phyloP scores from a whole-genome alignment of 2,113 vertebrate genomes.

The Acanthisitta chloris region DNA sequence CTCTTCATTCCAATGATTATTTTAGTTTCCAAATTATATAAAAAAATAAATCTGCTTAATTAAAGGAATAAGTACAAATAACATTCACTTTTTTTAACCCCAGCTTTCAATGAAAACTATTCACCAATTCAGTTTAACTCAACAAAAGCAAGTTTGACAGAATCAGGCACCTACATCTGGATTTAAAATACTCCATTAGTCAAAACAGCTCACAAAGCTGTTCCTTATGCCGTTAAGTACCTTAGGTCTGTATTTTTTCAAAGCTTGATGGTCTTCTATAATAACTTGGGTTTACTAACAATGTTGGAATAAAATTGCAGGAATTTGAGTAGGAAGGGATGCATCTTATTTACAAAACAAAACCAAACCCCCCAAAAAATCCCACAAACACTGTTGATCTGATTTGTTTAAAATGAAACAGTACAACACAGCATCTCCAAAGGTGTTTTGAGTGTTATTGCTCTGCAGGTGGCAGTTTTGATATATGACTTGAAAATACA shows the following conservation, averaged over 20 bases:
- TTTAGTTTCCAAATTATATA: background rate
- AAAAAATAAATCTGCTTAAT: background rate
- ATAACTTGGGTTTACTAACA: background rate
- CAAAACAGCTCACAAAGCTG: background rate
- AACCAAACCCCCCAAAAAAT: background rate
- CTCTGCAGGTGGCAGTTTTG: constrained; percentile 22
- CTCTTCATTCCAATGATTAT: background rate
- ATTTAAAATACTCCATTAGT: background rate
- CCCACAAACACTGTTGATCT: background rate
- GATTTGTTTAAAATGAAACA: background rate
- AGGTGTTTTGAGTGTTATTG: background rate
- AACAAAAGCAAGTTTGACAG: background rate
- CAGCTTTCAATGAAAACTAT: background rate
- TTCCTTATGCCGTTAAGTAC: background rate
- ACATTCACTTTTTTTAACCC: background rate
- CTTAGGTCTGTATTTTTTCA: background rate
- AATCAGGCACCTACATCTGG: background rate
- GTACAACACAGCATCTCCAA: background rate
- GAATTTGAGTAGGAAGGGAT: background rate
- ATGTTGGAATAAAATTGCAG: background rate
- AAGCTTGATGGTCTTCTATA: background rate
- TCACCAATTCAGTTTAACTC: background rate
- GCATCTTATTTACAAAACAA: background rate
- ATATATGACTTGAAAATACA: background rate
- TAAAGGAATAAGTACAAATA: background rate